Base-by-base conservation (phyloP, 2,113 vertebrate genomes). In the Pteropus alecto region DNA sequence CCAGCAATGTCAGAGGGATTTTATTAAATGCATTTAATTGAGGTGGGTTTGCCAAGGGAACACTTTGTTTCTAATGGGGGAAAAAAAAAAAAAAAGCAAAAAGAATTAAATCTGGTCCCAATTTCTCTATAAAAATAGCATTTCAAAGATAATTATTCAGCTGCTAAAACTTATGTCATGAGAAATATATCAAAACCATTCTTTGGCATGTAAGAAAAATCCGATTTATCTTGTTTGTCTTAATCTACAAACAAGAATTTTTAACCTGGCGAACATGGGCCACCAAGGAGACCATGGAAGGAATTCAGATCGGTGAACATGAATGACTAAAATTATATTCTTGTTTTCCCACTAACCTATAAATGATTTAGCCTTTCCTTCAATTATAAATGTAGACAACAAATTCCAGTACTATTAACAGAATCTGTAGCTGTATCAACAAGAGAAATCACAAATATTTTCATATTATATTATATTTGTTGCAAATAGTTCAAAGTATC, bases 111-210 rank as follows among this genome's bases (percentile, higher is more conserved):
- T n/a, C 18, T 78, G 2, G 21, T 90, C 15, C 35, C 43, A 84
- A 83, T 65, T 90, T 90, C 8, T 28, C 28, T 83, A 28, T 13
- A 79, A 65, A 93, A 87, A 79, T 87, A 68, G n/a, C 22, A 86
- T 70, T n/a, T 79, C 54, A 67, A 87, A 92, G 18, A 83, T 74
- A 74, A 48, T n/a, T 58, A 93, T 90, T 58, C 30, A 60, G 22
- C n/a, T 78, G 12, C 60, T 87, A 67, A 41, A 73, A 70, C 5
- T 70, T 56, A 43, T 77, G 19, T 38, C 21, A 46, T 56, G n/a
- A 90, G 26, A 95, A 97, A 54, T 67, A 78, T 26, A 78, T 61
- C 63, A 83, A 94, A 41, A 70, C 19, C 16, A 88, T 79, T 26
- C 26, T 56, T 96, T 84, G 19, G 38, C 5, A 90, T 35, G 0